Conservation (phyloP, 2,797 vertebrate genomes). For the Dendrocincla fuliginosa region DNA sequence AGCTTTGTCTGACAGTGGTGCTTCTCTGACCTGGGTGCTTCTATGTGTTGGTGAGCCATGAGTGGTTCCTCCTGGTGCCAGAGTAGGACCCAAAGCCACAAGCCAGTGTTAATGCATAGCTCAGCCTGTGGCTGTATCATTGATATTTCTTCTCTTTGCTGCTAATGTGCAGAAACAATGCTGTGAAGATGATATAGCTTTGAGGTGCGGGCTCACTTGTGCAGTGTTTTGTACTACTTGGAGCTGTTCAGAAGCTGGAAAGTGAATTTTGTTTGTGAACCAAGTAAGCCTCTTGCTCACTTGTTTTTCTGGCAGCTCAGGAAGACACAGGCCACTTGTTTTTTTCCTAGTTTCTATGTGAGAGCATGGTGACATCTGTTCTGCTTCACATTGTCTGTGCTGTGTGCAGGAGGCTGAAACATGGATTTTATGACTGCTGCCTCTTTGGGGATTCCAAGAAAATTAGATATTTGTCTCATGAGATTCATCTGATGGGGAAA, state of each 20-base stretch:
- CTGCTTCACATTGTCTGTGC: not conserved
- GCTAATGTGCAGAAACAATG: not conserved
- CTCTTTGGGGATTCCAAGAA: not conserved
- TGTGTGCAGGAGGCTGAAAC: not conserved
- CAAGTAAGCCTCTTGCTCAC: rapidly evolving
- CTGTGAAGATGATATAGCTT: rapidly evolving
- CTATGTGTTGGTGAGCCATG: not conserved
- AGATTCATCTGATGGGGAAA: not conserved
- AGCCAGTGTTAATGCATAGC: not conserved
- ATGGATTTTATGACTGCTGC: not conserved
- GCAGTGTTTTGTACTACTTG: not conserved
- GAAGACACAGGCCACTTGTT: not conserved
- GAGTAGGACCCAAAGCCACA: not conserved
- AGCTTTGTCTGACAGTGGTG: not conserved
- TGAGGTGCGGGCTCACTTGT: not conserved
- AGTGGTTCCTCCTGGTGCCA: not conserved
- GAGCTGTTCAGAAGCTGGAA: not conserved
- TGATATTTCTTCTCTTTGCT: not conserved
- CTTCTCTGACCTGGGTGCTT: not conserved
- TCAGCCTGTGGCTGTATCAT: not conserved
- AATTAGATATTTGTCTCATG: not conserved
- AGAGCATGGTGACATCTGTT: not conserved
- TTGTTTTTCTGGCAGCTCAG: not conserved
- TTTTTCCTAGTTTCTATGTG: rapidly evolving
- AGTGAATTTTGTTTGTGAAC: not conserved